Base-by-base conservation (phyloP, 2,888 invertebrate genomes). In the Eudemis profundana region DNA sequence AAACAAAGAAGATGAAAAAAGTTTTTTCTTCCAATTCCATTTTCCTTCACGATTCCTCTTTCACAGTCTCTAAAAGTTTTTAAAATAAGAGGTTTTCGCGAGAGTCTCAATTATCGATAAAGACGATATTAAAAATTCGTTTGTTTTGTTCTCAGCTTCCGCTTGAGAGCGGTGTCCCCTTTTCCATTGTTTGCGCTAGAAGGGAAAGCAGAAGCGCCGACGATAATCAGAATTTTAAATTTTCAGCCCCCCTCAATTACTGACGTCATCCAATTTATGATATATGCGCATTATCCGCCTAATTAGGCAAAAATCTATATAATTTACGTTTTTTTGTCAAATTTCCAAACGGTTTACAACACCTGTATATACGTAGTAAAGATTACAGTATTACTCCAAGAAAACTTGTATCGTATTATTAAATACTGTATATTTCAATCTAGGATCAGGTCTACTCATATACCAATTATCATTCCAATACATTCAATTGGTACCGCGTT, bases 1-100 rank as follows among this genome's bases (percentile, higher is more conserved):
- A 92, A 90, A 90, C 86, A 90, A 91, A 91, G 91, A 89, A 92
- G 90, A 91, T 92, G 91, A 90, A 91, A 90, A 92, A 92, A 91
- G 89, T 91, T 92, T 90, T 85, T 85, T 85, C 86, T 83, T 83
- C 84, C 86, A 87, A 89, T 90, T 86, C 86, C 86, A 89, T 89
- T 91, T 91, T 90, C 87, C 83, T 87, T 89, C 85, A 83, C 84
- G 82, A 89, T 87, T 90, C 86, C 87, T 89, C 87, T 90, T 90
- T 91, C 85, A 84, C 86, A 87, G 89, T 87, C 87, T 89, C 86
- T 86, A 82, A 91, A 91, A 91, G 85, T 90, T 91, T 90, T 86
- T 84, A 90, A 92, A 92, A 91, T 90, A 89, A 90, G 90, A 90
- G 91, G 85, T 90, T 91, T 89, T 89, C 86, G 84, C 86, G 82